Evolutionary conservation across 2,888 invertebrate genomes (phyloP), one percentile per base, ranked within the genome.

Genomic region (Scaptomyza tumidula): DNA sequence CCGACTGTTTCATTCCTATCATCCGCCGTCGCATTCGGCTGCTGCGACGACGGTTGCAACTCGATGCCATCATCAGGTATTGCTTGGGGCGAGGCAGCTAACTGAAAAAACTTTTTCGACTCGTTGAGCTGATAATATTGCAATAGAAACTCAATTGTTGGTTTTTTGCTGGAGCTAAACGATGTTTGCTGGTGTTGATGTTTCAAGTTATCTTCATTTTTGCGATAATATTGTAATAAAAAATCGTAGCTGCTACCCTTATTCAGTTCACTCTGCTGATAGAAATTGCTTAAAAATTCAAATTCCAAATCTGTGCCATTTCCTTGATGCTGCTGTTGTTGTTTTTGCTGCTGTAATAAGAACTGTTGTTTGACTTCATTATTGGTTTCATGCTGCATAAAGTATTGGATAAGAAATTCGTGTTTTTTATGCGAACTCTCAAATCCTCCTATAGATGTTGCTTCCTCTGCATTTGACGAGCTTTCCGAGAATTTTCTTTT

Each of bases 41-140:
- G 65, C 50, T 80, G 73, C 80, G 78, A 81, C 70, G 81, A 77
- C 80, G 80, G 76, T 48, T 54, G 71, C 69, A 81, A 80, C 71
- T 82, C 79, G 74, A 79, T 78, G 70, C 87, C 86, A 89, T 92
- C 86, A 89, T 92, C 91, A 91, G 86, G 86, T 84, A 80, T 87
- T 88, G 66, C 77, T 88, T 90, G 89, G 88, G 91, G 91, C 90
- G 91, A 91, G 91, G 91, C 92, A 86, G 91, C 90, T 91, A 92
- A 91, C 89, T 92, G 92, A 91, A 92, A 92, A 91, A 92, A 92
- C 90, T 92, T 92, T 79, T 92, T 92, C 37, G 92, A 92, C 80
- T 92, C 92, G 62, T 90, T 91, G 14, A 92, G 80, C 84, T 92
- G 92, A 69, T 92, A 92, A 64, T 91, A 92, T 79, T 92, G 92